These are phyloP conservation scores for Anthonomus grandis DNA, from an alignment of 1,140 invertebrate species.

Conservation along the genomic window DNA sequence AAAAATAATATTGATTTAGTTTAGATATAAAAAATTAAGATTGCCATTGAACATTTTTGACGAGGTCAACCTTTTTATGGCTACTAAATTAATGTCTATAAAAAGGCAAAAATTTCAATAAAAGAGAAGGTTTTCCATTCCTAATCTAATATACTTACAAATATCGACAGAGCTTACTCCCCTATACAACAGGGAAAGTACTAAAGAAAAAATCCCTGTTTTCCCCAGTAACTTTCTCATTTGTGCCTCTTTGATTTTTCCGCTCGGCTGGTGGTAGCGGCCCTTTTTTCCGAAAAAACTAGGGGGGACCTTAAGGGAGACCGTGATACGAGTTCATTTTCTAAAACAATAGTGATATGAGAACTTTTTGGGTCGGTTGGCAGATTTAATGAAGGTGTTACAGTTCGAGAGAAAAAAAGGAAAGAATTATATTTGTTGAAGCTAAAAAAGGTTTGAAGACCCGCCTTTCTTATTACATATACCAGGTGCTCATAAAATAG, in stretches of 20 bases:
- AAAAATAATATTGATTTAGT: neutral
- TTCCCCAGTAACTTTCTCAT: neutral
- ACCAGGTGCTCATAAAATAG: too few species aligned
- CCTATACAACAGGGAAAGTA: slow-evolving; percentile 1
- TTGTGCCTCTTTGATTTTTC: slow-evolving; percentile 10
- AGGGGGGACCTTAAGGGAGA: neutral
- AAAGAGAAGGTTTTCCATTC: too few species aligned
- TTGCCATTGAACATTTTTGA: too few species aligned
- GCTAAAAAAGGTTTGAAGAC: too few species aligned
- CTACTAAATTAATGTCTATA: too few species aligned
- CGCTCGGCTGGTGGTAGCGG: neutral
- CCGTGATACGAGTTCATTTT: neutral
- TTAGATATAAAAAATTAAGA: too few species aligned
- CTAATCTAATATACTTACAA: too few species aligned
- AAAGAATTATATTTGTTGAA: too few species aligned
- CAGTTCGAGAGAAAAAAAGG: neutral
- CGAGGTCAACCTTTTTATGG: too few species aligned
- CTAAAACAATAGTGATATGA: slow-evolving; percentile 4
- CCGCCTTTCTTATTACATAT: too few species aligned
- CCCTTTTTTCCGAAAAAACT: slow-evolving; percentile 1
- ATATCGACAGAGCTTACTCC: too few species aligned
- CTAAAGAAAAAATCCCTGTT: slow-evolving; percentile 1
- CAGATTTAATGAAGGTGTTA: slow-evolving; percentile 1
- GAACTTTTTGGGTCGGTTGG: slow-evolving; percentile 6
- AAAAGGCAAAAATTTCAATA: too few species aligned